Evolutionary conservation across 2,113 vertebrate genomes (phyloP).

Genomic region (Silurus asotus): DNA sequence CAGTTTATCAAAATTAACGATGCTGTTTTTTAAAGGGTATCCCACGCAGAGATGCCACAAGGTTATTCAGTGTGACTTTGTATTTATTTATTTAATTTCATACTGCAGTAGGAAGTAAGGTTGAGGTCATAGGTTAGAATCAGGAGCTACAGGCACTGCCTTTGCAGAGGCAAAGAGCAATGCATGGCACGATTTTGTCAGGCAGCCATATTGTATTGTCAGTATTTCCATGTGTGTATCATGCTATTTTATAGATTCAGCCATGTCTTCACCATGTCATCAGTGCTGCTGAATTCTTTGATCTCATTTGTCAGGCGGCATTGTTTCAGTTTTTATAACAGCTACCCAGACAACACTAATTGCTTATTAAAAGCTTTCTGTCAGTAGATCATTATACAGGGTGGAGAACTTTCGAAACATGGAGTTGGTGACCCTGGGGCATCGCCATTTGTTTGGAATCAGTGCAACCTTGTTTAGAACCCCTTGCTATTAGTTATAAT

Average conservation of each 20-base stretch:
- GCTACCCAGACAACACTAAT: not conserved
- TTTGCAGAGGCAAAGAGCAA: slow-evolving; percentile 20
- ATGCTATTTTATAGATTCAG: not conserved
- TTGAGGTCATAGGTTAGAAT: not conserved
- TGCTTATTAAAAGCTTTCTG: not conserved
- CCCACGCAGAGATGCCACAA: not conserved
- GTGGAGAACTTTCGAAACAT: too few species aligned
- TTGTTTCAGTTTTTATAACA: not conserved
- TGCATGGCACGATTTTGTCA: not conserved
- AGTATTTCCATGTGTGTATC: not conserved
- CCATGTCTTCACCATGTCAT: not conserved
- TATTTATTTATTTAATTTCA: not conserved
- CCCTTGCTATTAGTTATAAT: too few species aligned
- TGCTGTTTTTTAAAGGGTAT: slow-evolving; percentile 9
- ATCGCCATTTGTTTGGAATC: too few species aligned
- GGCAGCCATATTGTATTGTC: not conserved
- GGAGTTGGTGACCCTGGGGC: too few species aligned
- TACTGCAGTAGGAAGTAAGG: not conserved
- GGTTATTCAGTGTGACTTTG: not conserved
- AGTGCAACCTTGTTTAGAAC: too few species aligned
- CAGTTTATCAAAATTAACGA: slow-evolving; percentile 53
- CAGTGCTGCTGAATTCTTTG: not conserved
- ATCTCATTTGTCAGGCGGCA: not conserved
- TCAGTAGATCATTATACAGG: too few species aligned
- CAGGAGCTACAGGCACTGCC: not conserved